phyloP scores from a whole-genome alignment of 2,797 vertebrate species.

The Synaphobranchus kaupii region DNA sequence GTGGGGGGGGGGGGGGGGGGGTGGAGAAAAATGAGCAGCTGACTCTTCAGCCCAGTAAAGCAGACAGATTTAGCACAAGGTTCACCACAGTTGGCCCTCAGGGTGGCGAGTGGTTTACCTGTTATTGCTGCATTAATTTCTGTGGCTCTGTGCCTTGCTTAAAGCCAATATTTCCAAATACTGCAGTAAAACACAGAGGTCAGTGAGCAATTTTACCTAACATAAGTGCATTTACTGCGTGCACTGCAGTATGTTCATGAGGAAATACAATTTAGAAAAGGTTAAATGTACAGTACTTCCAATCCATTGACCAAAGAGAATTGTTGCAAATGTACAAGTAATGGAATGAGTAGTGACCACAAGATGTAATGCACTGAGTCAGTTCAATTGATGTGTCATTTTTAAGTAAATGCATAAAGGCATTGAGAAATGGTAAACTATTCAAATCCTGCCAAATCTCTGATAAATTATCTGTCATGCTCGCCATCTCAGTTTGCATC shows the following conservation, averaged over 20 bases:
- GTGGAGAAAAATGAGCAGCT: background rate
- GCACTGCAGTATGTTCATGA: background rate
- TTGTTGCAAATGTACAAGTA: background rate
- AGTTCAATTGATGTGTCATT: slow-evolving; percentile 5
- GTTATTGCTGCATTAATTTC: background rate
- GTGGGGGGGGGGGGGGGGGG: background rate
- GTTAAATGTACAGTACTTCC: background rate
- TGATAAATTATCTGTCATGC: slow-evolving; percentile 53
- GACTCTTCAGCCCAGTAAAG: slow-evolving; percentile 7
- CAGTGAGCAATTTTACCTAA: background rate
- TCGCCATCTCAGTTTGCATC: slow-evolving; percentile 42
- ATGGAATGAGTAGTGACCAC: background rate
- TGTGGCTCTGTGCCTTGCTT: background rate
- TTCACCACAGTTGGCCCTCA: background rate
- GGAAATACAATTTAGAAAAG: background rate
- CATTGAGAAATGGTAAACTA: background rate
- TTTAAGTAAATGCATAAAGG: slow-evolving; percentile 37
- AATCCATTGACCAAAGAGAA: slow-evolving; percentile 18
- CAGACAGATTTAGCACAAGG: background rate
- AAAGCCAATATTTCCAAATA: background rate
- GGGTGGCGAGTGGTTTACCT: background rate
- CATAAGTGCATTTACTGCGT: background rate
- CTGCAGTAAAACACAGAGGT: background rate
- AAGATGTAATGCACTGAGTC: background rate
- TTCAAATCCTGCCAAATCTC: slow-evolving; percentile 61